Evolutionary conservation across 2,797 vertebrate species (phyloP).

Genomic region (Semotilus atromaculatus): DNA sequence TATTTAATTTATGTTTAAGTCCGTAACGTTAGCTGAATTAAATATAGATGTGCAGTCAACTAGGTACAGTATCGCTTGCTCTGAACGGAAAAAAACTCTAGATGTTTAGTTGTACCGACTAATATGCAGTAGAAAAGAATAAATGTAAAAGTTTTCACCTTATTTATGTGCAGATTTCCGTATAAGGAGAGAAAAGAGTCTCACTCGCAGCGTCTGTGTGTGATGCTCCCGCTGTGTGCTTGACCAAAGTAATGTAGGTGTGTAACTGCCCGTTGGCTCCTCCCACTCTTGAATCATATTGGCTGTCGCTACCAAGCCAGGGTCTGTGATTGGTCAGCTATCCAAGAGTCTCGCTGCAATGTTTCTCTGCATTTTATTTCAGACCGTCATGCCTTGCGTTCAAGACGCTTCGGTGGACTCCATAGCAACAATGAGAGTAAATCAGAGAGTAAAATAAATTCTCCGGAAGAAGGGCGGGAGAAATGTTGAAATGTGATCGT

Average conservation of each 20-base stretch:
- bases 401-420: conserved; percentile 51
- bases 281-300: conserved; percentile 64
- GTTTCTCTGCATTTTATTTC: conserved; percentile 81
- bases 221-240: conserved; percentile 77
- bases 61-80: background rate
- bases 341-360: conserved; percentile 63
- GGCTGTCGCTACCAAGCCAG: conserved; percentile 51
- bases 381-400: conserved; percentile 76
- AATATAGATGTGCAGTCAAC: background rate
- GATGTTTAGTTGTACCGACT: background rate
- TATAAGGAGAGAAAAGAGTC: background rate
- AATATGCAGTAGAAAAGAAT: background rate
- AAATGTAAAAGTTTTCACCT: conserved; percentile 41
- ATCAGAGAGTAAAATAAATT: too few species aligned
- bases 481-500: background rate
- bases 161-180: conserved; percentile 27
- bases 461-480: background rate
- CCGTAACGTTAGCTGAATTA: background rate
- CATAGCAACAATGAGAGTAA: conserved; percentile 69
- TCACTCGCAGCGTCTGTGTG: background rate
- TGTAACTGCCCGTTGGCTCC: conserved; percentile 65
- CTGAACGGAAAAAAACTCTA: background rate
- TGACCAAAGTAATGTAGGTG: conserved; percentile 80
- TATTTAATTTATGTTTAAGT: background rate
- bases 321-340: conserved; percentile 66